Conservation (phyloP, 2,797 vertebrate genomes). For the Simalia tracyae region DNA sequence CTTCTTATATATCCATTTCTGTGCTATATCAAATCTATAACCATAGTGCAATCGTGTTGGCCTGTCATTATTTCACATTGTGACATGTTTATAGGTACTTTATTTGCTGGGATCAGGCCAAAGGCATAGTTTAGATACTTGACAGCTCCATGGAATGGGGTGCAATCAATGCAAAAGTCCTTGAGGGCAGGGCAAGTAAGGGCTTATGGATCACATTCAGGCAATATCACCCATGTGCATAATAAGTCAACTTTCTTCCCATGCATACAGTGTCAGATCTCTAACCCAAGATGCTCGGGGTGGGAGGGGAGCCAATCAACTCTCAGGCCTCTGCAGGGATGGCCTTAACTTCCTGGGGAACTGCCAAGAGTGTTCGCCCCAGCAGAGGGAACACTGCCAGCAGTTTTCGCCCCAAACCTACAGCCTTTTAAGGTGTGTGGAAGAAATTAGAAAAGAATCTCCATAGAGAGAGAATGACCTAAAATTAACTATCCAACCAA, state of each 20-base stretch:
- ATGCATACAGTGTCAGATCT: background rate
- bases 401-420: background rate
- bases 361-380: background rate
- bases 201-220: background rate
- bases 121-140: background rate
- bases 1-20: background rate
- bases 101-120: background rate
- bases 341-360: background rate
- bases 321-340: background rate
- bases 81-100: background rate
- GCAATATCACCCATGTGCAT: background rate
- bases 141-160: background rate
- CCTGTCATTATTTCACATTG: background rate
- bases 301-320: background rate
- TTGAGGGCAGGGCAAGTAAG: background rate
- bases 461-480: background rate
- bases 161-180: too few relatives aligned
- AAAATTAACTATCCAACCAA: background rate
- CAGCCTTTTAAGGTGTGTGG: background rate
- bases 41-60: background rate
- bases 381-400: background rate
- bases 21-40: background rate
- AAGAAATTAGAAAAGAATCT: background rate
- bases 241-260: background rate
- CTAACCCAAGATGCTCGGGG: background rate